Percentiles rank a stretch among this genome's conserved stretches.
These are phyloP conservation scores for Pycnomerus fuliginosus DNA, from an alignment of 2,888 invertebrate species.

Conservation along the genomic window DNA sequence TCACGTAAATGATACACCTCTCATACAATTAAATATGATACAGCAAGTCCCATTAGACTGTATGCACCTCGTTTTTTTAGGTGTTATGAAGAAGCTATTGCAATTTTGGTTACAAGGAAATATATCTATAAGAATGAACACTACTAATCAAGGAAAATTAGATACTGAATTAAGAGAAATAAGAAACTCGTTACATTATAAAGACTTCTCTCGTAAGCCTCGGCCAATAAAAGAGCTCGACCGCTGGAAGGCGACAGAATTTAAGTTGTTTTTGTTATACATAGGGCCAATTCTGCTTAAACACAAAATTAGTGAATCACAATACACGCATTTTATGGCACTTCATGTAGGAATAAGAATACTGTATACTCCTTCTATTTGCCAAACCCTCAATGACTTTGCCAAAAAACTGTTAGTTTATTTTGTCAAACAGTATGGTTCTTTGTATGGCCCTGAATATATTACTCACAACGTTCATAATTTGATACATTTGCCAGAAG, in stretches of 20 bases:
- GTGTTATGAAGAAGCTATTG: conserved; percentile 1
- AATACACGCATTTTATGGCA: conserved; percentile 9
- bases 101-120: background rate
- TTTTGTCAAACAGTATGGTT: conserved; percentile 5
- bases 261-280: conserved; percentile 30
- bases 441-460: conserved; percentile 10
- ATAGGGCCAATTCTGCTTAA: conserved; percentile 30
- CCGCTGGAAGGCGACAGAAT: conserved; percentile 32
- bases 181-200: background rate
- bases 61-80: conserved; percentile 4
- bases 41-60: too few species aligned
- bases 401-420: conserved; percentile 8
- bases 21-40: too few species aligned
- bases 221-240: conserved; percentile 23
- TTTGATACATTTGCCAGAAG: conserved; percentile 25
- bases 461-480: conserved; percentile 27
- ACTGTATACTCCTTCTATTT: too few species aligned
- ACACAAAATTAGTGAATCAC: too few species aligned
- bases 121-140: too few species aligned
- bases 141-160: background rate
- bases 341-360: conserved; percentile 13
- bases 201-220: conserved; percentile 28
- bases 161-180: background rate
- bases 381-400: too few species aligned
- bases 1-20: too few species aligned